phyloP scores from a whole-genome alignment of 1,140 invertebrate species.

The Oedothorax gibbosus region DNA sequence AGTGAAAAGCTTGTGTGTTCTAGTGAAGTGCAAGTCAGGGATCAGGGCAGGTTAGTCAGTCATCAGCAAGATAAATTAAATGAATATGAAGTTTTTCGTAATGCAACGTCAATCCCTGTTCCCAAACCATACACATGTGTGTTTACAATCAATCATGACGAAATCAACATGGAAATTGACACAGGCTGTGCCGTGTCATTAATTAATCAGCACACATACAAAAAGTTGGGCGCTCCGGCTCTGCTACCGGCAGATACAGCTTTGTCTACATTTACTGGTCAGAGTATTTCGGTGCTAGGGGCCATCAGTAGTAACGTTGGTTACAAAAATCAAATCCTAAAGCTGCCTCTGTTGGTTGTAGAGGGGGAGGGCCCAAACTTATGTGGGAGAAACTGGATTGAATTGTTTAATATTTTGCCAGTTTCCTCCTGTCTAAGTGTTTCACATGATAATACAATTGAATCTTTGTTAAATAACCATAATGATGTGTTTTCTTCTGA shows the following conservation, averaged over 20 bases:
- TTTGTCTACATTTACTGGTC: slow-evolving; percentile 4
- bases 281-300: background rate
- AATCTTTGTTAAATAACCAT: background rate
- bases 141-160: too few relatives aligned
- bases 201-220: background rate
- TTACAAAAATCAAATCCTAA: background rate
- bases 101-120: too few relatives aligned
- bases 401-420: slow-evolving; percentile 25
- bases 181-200: slow-evolving; percentile 11
- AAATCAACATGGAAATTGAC: too few relatives aligned
- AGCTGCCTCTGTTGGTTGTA: slow-evolving; percentile 1
- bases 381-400: slow-evolving; percentile 24
- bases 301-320: background rate
- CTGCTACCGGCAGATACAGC: slow-evolving; percentile 5
- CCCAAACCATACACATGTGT: too few relatives aligned
- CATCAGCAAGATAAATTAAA: too few relatives aligned
- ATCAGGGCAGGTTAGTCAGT: too few relatives aligned
- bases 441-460: background rate
- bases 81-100: too few relatives aligned
- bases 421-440: background rate
- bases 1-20: too few relatives aligned
- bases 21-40: too few relatives aligned
- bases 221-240: slow-evolving; percentile 4
- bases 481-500: slow-evolving; percentile 11
- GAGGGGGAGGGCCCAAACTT: slow-evolving; percentile 25